Conservation (phyloP, 2,113 vertebrate species). For the Australoheros scitulus region DNA sequence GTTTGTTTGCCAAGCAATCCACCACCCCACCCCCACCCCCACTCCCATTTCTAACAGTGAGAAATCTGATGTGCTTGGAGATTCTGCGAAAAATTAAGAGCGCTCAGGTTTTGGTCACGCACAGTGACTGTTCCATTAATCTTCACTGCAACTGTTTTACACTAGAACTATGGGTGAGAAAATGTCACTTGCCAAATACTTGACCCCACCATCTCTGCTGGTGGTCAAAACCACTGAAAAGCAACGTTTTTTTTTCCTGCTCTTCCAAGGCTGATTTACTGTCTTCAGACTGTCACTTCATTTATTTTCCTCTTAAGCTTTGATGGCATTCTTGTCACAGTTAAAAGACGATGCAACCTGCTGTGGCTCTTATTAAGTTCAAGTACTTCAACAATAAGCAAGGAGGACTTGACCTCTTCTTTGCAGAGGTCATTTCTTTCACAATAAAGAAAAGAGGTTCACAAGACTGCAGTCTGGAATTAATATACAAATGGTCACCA, state of each 20-base stretch:
- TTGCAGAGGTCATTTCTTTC: background rate
- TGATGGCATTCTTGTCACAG: background rate
- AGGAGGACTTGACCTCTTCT: background rate
- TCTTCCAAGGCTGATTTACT: background rate
- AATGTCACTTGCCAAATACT: background rate
- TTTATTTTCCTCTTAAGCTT: background rate
- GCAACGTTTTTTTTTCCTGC: background rate
- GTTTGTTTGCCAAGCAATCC: background rate
- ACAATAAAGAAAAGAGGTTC: background rate
- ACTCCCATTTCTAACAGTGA: background rate
- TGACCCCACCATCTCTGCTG: background rate
- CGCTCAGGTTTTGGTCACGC: background rate
- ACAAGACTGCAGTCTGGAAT: background rate
- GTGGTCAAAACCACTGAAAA: constrained; percentile 4
- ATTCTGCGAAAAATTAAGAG: background rate
- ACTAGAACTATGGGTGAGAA: background rate
- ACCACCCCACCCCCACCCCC: too few species aligned
- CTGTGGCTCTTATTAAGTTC: background rate
- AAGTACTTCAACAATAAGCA: constrained; percentile 3
- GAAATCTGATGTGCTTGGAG: background rate
- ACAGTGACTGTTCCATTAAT: background rate
- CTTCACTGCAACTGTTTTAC: background rate
- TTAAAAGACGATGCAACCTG: background rate
- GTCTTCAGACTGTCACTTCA: background rate
- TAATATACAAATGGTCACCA: background rate